Conservation (phyloP, 2,113 vertebrate genomes). For the Heloderma charlesbogerti region DNA sequence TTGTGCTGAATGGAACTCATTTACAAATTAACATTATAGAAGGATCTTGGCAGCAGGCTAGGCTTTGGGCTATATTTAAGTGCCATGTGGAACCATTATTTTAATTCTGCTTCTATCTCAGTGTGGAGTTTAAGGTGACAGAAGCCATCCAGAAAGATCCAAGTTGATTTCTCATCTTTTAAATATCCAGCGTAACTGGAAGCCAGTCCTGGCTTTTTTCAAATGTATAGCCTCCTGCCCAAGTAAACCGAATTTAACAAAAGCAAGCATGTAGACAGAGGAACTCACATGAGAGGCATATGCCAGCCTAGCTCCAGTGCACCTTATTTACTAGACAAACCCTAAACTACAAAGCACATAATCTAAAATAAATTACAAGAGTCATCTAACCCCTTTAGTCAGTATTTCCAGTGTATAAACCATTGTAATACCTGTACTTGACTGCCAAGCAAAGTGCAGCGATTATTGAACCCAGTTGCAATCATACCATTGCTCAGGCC, state of each 20-base stretch:
- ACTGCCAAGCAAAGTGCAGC: constrained; percentile 10
- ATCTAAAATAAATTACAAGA: not conserved
- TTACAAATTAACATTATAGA: too few relatives aligned
- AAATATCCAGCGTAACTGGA: not conserved
- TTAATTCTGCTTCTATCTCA: too few relatives aligned
- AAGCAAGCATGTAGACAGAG: not conserved
- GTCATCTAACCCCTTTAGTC: not conserved
- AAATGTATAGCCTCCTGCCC: not conserved
- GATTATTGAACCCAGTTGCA: constrained; percentile 18
- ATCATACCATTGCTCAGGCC: constrained; percentile 32
- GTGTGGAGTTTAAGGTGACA: not conserved
- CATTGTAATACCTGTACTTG: not conserved
- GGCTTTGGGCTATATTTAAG: too few relatives aligned
- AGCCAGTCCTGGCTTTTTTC: not conserved
- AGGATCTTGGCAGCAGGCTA: too few relatives aligned
- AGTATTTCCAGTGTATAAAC: not conserved
- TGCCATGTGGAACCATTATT: too few relatives aligned
- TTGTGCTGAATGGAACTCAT: too few relatives aligned
- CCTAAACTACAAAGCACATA: not conserved
- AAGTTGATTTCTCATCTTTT: not conserved
- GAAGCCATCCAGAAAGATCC: not conserved
- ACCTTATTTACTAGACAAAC: not conserved
- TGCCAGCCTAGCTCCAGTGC: not conserved
- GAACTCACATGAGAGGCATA: not conserved
- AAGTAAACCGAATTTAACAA: not conserved